These are phyloP conservation scores for Vespertilio murinus DNA, from an alignment of 2,797 vertebrate genomes.

Conservation along the genomic window DNA sequence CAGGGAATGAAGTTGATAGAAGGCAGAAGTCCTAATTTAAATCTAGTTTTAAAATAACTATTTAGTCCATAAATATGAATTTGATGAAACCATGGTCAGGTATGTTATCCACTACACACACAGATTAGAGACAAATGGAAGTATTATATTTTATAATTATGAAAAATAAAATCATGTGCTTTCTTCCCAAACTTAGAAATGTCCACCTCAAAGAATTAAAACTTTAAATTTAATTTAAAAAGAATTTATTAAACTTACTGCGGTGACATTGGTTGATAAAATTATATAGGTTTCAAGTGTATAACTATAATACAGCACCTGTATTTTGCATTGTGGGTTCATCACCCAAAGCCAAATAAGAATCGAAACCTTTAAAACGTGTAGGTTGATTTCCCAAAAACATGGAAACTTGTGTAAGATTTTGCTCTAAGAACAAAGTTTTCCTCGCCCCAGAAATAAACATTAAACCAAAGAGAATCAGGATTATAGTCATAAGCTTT, in stretches of 20 bases:
- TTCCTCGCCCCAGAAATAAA: constrained; percentile 73
- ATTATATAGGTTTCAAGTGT: neutral
- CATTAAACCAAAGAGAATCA: constrained; percentile 69
- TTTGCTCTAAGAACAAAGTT: constrained; percentile 54
- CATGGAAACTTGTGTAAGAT: neutral
- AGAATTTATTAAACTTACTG: neutral
- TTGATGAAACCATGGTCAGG: neutral
- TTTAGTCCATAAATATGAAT: constrained; percentile 32
- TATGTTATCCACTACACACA: neutral
- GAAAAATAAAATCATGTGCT: constrained; percentile 29
- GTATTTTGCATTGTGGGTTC: neutral
- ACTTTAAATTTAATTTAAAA: neutral
- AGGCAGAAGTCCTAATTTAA: constrained; percentile 25
- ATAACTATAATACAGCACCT: neutral
- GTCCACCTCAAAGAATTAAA: constrained; percentile 58
- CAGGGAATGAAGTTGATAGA: constrained; percentile 9
- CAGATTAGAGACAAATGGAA: neutral
- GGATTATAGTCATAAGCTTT: constrained; percentile 66
- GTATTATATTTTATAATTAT: constrained; percentile 18
- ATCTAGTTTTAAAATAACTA: constrained; percentile 12
- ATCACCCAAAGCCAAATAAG: neutral
- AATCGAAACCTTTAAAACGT: constrained; percentile 51
- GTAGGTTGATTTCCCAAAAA: constrained; percentile 42
- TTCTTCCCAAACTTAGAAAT: constrained; percentile 41
- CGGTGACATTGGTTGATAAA: neutral